Evolutionary conservation across 2,113 vertebrate species (phyloP), one percentile per base, ranked within the genome.

Genomic region (Ptyas mucosa): DNA sequence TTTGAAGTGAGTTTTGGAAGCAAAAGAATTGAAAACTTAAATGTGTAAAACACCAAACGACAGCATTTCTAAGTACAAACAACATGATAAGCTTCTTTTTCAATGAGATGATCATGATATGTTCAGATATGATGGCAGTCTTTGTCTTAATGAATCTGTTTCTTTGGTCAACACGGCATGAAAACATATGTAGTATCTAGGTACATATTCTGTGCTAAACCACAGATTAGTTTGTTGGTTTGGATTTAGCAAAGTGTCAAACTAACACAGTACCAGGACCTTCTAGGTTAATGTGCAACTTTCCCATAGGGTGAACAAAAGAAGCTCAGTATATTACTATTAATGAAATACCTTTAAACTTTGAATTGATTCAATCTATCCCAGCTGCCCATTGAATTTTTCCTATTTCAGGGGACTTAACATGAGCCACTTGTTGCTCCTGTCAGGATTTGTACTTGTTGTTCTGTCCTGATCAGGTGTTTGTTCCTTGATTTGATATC

Each of bases 391-490:
- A n/a, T 20, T 75, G 14, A 34, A 75, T 75, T 75, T 34, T 34
- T 34, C 64, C 64, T 75, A 75, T 75, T 75, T 75, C n/a, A 39
- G n/a, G 14, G 14, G 15, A 75, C 29, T 75, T 64, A 64, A 64
- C 9, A 11, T 34, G 51, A 34, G 18, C n/a, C 34, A 55, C 53
- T 54, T 88, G n/a, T 34, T 89, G 20, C 5, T 11, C 18, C 87
- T 43, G 53, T 54, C 23, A 23, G 53, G 23, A 2, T 12, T n/a
- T 64, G 11, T 23, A 20, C 12, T 29, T 34, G n/a, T n/a, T n/a
- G n/a, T n/a, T n/a, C n/a, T n/a, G n/a, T 34, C 64, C n/a, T 0
- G 0, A 34, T 75, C n/a, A 18, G 6, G n/a, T 61, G n/a, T 12
- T 75, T 75, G 15, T 75, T 75, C n/a, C 15, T 75, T 39, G 14